These are phyloP conservation scores for Erinaceus europaeus DNA, from an alignment of 2,113 vertebrate genomes.

Conservation along the genomic window DNA sequence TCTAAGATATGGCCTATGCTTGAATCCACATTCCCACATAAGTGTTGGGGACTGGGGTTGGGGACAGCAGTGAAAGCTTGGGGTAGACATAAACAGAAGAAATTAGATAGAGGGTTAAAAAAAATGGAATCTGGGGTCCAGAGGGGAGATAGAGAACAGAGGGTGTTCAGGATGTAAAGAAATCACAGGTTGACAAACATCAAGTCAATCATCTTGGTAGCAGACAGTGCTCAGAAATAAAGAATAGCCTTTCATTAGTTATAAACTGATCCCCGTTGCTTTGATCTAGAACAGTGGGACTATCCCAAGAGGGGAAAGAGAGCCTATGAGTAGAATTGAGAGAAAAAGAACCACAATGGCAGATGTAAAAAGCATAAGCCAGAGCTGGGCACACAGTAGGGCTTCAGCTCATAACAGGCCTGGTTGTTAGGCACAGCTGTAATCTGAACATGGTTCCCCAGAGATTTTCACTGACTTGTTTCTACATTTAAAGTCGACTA, in stretches of 20 bases:
- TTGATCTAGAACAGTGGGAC: background rate
- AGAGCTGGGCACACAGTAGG: background rate
- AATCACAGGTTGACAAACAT: background rate
- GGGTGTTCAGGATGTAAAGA: background rate
- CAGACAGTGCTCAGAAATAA: background rate
- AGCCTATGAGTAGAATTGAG: background rate
- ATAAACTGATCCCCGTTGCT: background rate
- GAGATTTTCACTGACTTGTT: background rate
- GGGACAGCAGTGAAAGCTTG: background rate
- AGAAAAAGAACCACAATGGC: background rate
- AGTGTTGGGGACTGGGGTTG: background rate
- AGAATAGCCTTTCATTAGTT: background rate
- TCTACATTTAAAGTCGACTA: background rate
- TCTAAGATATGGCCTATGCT: background rate
- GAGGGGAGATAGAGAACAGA: background rate
- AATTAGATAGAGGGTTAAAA: background rate
- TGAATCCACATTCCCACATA: background rate
- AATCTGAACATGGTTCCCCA: background rate
- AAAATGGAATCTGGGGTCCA: too few relatives aligned
- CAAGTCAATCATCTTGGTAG: background rate
- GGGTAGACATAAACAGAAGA: background rate
- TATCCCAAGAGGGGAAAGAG: background rate
- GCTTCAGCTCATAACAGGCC: background rate
- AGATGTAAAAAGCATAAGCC: background rate
- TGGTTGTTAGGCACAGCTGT: background rate